Conservation (phyloP, 2,888 invertebrate species). For the Capitulum mitella region DNA sequence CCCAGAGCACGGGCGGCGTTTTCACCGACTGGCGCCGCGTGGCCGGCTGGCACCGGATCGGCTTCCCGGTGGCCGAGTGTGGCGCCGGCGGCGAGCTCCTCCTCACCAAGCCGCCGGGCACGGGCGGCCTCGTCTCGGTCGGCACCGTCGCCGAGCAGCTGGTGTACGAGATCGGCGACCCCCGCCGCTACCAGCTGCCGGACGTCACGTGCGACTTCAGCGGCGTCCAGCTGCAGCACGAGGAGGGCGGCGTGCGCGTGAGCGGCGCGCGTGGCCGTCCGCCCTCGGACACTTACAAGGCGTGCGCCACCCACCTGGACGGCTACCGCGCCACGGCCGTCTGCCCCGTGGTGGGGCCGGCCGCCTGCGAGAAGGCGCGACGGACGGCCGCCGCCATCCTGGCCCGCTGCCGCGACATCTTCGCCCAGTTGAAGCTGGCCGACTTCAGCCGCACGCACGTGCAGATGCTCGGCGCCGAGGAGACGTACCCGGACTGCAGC, state of each 20-base stretch:
- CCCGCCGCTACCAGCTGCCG: conserved; percentile 46
- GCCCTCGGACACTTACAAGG: conserved; percentile 46
- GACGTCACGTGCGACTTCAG: conserved; percentile 49
- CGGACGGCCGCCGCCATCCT: conserved; percentile 47
- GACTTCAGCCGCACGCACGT: conserved; percentile 44
- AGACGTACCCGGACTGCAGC: conserved; percentile 43
- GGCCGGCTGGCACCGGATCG: conserved; percentile 44
- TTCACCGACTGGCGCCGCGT: conserved; percentile 49
- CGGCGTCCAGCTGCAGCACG: conserved; percentile 40
- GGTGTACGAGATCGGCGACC: conserved; percentile 49
- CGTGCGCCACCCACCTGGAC: conserved; percentile 46
- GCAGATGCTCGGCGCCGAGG: conserved; percentile 46
- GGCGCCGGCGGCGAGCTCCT: conserved; percentile 43
- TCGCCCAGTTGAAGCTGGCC: conserved; percentile 40
- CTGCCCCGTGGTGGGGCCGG: conserved; percentile 45
- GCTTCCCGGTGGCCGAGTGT: conserved; percentile 49
- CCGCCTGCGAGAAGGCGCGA: conserved; percentile 43
- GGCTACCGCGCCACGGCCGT: conserved; percentile 47
- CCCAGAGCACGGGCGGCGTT: conserved; percentile 49
- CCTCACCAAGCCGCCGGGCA: conserved; percentile 46
- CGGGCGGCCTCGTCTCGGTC: conserved; percentile 46
- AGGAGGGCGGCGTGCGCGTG: conserved; percentile 42
- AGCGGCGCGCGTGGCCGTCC: conserved; percentile 45
- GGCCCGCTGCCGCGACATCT: conserved; percentile 41
- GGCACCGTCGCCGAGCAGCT: conserved; percentile 48